Evolutionary conservation across 1,140 invertebrate genomes (phyloP).

Genomic region (Papilio dardanus): DNA sequence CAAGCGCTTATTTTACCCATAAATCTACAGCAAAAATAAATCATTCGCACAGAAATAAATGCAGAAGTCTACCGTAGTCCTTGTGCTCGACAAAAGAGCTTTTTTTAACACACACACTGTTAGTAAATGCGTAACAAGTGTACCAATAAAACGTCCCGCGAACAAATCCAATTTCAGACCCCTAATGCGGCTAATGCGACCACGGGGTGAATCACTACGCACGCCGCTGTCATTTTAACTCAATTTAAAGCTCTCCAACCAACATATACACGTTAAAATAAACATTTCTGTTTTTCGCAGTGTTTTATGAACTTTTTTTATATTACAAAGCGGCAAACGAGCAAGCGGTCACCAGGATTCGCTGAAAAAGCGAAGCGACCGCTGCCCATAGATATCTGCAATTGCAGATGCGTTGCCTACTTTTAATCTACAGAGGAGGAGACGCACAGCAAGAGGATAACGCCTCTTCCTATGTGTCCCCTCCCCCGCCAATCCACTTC

Average conservation of each 20-base stretch:
- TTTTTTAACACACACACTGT: slow-evolving; percentile 60
- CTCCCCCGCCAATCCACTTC: too few species aligned
- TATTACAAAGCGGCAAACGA: too few species aligned
- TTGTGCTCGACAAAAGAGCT: slow-evolving; percentile 47
- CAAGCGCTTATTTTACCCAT: neutral
- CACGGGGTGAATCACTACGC: slow-evolving; percentile 78
- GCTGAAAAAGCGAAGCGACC: too few species aligned
- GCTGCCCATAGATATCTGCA: too few species aligned
- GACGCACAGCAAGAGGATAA: too few species aligned
- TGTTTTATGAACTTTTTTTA: neutral
- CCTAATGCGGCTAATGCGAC: slow-evolving; percentile 78
- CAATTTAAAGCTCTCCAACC: slow-evolving; percentile 71
- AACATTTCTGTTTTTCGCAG: neutral
- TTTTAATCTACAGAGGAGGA: too few species aligned
- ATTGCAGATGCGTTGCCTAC: too few species aligned
- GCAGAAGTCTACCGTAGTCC: neutral
- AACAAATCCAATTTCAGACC: slow-evolving; percentile 76
- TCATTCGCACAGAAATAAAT: neutral
- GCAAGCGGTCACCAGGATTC: too few species aligned
- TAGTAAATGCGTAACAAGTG: slow-evolving; percentile 76
- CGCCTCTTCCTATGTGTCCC: too few species aligned
- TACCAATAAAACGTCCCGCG: slow-evolving; percentile 73
- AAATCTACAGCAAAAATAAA: neutral
- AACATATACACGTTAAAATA: slow-evolving; percentile 47
- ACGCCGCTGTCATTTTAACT: slow-evolving; percentile 81